phyloP scores from a whole-genome alignment of 1,140 invertebrate genomes.

The Leptinotarsa undecemlineata region DNA sequence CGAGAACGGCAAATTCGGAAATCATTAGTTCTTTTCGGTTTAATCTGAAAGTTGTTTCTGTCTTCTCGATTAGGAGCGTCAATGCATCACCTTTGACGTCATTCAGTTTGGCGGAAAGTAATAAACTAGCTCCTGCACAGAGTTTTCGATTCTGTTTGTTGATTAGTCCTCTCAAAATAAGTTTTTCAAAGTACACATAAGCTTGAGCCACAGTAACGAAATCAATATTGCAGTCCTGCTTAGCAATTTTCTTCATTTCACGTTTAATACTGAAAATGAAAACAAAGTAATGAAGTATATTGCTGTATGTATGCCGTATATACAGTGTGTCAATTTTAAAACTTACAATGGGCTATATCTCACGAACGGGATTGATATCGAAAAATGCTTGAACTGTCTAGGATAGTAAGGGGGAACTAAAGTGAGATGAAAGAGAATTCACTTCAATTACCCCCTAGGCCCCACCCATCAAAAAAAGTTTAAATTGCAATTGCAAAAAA shows the following conservation, averaged over 20 bases:
- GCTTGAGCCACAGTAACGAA: conserved; percentile 91
- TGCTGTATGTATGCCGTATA: no score
- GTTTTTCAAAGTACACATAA: conserved; percentile 97
- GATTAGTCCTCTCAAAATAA: conserved; percentile 89
- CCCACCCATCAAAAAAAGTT: no score
- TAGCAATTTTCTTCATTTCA: conserved; percentile 93
- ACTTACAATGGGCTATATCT: no score
- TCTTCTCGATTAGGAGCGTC: conserved; percentile 87
- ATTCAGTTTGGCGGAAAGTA: conserved; percentile 94
- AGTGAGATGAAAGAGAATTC: no score
- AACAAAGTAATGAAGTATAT: background rate
- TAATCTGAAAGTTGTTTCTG: conserved; percentile 85
- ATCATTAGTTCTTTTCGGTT: conserved; percentile 88
- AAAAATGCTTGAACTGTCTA: no score
- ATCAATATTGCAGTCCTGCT: conserved; percentile 83
- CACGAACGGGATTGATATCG: no score
- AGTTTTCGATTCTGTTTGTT: conserved; percentile 95
- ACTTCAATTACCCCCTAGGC: no score
- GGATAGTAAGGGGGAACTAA: no score
- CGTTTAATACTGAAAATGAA: conserved; percentile 78
- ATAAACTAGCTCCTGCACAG: conserved; percentile 91
- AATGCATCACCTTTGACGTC: conserved; percentile 91
- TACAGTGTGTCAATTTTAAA: no score
- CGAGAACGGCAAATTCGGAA: conserved; percentile 92
- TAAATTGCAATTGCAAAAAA: no score